Base-by-base conservation (phyloP, 2,113 vertebrate species). In the Lamprotornis superbus region DNA sequence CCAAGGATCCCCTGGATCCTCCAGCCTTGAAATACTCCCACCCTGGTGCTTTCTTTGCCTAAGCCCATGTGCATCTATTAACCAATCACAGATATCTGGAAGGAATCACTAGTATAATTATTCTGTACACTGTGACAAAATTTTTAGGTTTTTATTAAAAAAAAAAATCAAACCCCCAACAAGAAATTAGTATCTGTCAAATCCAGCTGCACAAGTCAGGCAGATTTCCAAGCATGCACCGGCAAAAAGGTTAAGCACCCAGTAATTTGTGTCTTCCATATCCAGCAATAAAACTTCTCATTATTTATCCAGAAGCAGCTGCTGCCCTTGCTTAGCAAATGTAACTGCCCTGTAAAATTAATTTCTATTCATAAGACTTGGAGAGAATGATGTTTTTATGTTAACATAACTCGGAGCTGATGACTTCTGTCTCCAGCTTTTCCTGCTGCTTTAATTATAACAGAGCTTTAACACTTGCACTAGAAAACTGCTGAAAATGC, bases 401-500 rank as follows among this genome's bases (percentile, higher is more conserved):
- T 47, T 90, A 90, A 76, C 33, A 24, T 69, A 94, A 56, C 83
- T 89, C 1, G 6, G 75, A 74, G 64, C 60, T 94, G 92, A 89
- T 3, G 52, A 87, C 68, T 93, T 87, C 86, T 83, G 79, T 86
- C 86, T 84, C 83, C 61, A 22, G 93, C 81, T 94, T 85, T 93
- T 95, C 65, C 78, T 83, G 35, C 67, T 46, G n/a, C 53, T 89
- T 92, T 95, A 90, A 96, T 94, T 90, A 69, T 35, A 90, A 80
- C 83, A 74, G 50, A 1, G 15, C 50, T 84, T 93, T 53, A 78
- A 83, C 0, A 9, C 57, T 89, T 59, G 74, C 77, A 53, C 40
- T 11, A 24, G 61, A 64, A 95, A 97, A 94, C 84, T 57, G 94
- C 93, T 94, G 95, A 89, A 75, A 92, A 69, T 37, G 74, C 53